These are phyloP conservation scores for Agrilus planipennis DNA, from an alignment of 1,140 invertebrate genomes.

Conservation along the genomic window DNA sequence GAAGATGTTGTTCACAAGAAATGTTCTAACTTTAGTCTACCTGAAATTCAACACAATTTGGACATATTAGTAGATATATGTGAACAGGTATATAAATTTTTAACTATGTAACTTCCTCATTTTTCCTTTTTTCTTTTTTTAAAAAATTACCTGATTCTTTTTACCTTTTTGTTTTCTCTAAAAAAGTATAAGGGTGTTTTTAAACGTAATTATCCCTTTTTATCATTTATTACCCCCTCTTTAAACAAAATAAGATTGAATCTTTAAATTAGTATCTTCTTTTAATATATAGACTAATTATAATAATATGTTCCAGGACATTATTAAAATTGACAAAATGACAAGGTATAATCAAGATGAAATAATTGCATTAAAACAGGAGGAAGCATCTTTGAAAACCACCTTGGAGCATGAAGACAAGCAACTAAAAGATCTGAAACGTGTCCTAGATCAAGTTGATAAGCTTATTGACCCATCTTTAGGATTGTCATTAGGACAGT, in stretches of 20 bases:
- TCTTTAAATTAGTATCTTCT: too few relatives aligned
- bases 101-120: neutral
- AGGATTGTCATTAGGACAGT: constrained; percentile 56
- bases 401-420: constrained; percentile 62
- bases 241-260: too few relatives aligned
- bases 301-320: constrained; percentile 49
- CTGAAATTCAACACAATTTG: constrained; percentile 87
- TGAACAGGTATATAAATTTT: constrained; percentile 54
- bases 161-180: constrained; percentile 7
- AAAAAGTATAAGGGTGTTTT: neutral
- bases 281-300: neutral
- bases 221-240: too few relatives aligned
- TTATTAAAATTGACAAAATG: constrained; percentile 77
- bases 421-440: constrained; percentile 60
- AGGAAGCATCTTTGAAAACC: constrained; percentile 58
- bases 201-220: too few relatives aligned
- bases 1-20: constrained; percentile 49
- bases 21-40: constrained; percentile 57
- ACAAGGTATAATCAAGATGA: constrained; percentile 64
- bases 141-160: neutral
- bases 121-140: neutral
- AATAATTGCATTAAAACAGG: constrained; percentile 65
- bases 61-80: constrained; percentile 83
- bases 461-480: constrained; percentile 45
- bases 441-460: constrained; percentile 58